phyloP scores from a whole-genome alignment of 1,140 invertebrate genomes.

The Drosophila truncata region DNA sequence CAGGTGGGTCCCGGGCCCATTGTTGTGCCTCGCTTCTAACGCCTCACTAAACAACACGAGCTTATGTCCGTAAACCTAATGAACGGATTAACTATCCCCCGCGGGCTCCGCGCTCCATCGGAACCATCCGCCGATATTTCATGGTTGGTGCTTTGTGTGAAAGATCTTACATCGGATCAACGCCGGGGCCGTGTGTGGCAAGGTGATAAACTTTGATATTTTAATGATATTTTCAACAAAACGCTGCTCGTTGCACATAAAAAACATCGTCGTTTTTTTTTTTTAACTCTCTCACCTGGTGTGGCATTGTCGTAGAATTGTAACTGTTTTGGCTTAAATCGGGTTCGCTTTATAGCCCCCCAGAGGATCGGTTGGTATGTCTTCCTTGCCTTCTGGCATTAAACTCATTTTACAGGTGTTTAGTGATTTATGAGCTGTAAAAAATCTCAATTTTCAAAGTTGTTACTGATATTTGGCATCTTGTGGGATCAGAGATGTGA shows the following conservation, averaged over 20 bases:
- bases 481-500: constrained; percentile 12
- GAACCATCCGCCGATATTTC: constrained; percentile 14
- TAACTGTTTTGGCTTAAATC: constrained; percentile 79
- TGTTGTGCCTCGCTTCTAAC: constrained; percentile 73
- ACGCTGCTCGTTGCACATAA: constrained; percentile 81
- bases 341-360: constrained; percentile 70
- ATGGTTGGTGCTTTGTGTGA: constrained; percentile 45
- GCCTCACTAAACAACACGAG: constrained; percentile 81
- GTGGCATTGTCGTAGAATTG: constrained; percentile 54
- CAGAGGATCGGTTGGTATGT: constrained; percentile 35
- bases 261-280: constrained; percentile 50
- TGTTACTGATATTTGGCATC: constrained; percentile 30
- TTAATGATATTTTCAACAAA: constrained; percentile 84
- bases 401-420: constrained; percentile 78
- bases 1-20: constrained; percentile 42
- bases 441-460: constrained; percentile 62
- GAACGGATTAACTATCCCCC: constrained; percentile 75
- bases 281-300: constrained; percentile 29
- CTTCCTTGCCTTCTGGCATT: constrained; percentile 50
- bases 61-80: constrained; percentile 82
- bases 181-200: constrained; percentile 65
- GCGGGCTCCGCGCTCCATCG: constrained; percentile 4
- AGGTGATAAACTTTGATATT: constrained; percentile 84
- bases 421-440: constrained; percentile 80
- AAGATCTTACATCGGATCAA: constrained; percentile 58